Evolutionary conservation across 1,140 invertebrate species (phyloP), one percentile per base, ranked within the genome.

Genomic region (Diabrotica virgifera): DNA sequence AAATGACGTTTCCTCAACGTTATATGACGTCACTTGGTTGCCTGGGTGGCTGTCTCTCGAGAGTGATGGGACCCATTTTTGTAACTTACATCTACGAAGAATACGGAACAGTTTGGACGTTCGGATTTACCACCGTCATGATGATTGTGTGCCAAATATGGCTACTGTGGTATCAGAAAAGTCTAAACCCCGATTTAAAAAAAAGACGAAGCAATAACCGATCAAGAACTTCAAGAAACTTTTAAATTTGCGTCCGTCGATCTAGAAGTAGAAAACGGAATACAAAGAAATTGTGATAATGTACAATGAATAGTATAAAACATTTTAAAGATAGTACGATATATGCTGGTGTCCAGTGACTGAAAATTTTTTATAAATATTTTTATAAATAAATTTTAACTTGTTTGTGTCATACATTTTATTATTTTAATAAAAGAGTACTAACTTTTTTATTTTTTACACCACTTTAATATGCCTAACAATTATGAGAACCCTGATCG

Each of bases 11-110:
- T n/a, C n/a, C n/a, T n/a, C n/a, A n/a, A n/a, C n/a, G n/a, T n/a
- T n/a, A n/a, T n/a, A n/a, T n/a, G n/a, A n/a, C n/a, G n/a, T n/a
- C n/a, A n/a, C n/a, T n/a, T n/a, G n/a, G n/a, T n/a, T n/a, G n/a
- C n/a, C n/a, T n/a, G n/a, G n/a, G n/a, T n/a, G 92, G 93, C 4
- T 94, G 92, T 79, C 78, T 90, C 35, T 92, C 93, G 0, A 83
- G 93, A 64, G 90, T 92, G 9, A 77, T 95, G 74, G 94, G 93
- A n/a, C 93, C 93, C 0, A 83, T 95, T 14, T 93, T 90, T 76
- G 90, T 95, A 37, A 85, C 89, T 11, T 83, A 85, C 51, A 85
- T 95, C 69, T 96, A 96, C 79, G 88, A 90, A 54, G 81, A 85
- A 8, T 85, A 84, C 69, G 93, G 94, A 6, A 91, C 91, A 0